Percentiles rank a stretch among this genome's conserved stretches.
phyloP scores from a whole-genome alignment of 2,797 vertebrate genomes.

The Cirrhinus molitorella region DNA sequence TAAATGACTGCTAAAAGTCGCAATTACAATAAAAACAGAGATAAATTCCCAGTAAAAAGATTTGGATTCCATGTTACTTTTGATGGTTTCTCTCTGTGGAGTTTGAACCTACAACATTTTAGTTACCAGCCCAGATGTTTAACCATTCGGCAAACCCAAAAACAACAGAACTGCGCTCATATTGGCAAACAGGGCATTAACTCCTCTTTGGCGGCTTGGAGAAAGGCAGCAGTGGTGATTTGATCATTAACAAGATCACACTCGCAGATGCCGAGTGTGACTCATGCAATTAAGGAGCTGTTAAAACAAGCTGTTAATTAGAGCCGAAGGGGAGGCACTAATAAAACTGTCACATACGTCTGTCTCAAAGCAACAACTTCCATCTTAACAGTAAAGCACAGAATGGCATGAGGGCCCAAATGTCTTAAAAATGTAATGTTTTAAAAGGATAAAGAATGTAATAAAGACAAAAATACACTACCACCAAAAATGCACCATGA shows the following conservation, averaged over 20 bases:
- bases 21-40: not conserved
- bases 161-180: not conserved
- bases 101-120: not conserved
- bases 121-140: not conserved
- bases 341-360: not conserved
- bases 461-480: not conserved
- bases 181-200: slow-evolving; percentile 5
- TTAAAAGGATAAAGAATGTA: not conserved
- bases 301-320: slow-evolving; percentile 36
- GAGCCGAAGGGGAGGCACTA: not conserved
- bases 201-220: not conserved
- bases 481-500: too few relatives aligned
- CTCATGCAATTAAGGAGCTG: slow-evolving; percentile 38
- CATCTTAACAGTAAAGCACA: not conserved
- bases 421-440: not conserved
- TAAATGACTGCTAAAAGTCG: too few relatives aligned
- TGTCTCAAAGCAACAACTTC: not conserved
- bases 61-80: not conserved
- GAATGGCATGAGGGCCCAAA: not conserved
- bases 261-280: slow-evolving; percentile 12
- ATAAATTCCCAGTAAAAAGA: too few relatives aligned
- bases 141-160: not conserved
- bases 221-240: slow-evolving; percentile 26
- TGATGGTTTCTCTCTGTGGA: not conserved
- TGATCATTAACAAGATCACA: slow-evolving; percentile 15